Evolutionary conservation across 1,140 invertebrate genomes (phyloP), one percentile per base, ranked within the genome.

Genomic region (Camponotus floridanus): DNA sequence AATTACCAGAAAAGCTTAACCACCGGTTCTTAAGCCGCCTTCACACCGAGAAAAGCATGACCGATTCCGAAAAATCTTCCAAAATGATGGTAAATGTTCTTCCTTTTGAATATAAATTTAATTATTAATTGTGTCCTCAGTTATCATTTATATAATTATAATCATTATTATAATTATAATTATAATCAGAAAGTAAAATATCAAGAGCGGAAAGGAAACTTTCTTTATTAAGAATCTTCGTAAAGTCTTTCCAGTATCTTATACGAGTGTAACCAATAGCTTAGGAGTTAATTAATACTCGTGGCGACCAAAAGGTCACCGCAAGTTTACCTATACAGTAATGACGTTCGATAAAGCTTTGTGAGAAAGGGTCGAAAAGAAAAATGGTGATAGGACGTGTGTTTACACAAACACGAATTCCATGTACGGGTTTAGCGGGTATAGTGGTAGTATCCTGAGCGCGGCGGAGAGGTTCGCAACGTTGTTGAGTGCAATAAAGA

Each of bases 1-100:
- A 94, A 94, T 94, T 94, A 94, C 92, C 91, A 87, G 89, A 92
- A 92, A 93, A 94, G 87, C 85, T 88, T 86, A 88, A 89, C 87
- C 80, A 71, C 67, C 78, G 85, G 39, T 87, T 76, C 80, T 88
- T 90, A 80, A 87, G 86, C 73, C 64, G 74, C 55, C 42, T 65
- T 87, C 84, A 86, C 87, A 85, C 78, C 48, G 68, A 55, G 39
- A 39, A 57, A 39, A 48, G 45, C 39, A 68, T 36, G 71, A 59
- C 73, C 31, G 59, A 57, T 51, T 71, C 45, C n/a, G 26, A 45
- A 76, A 78, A 78, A 65, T 42, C 13, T 7, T 3, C 11, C 11
- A 0, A 33, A 36, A 1, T 8, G 11, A 11, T 21, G 26, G 45
- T 42, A 6, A 36, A 74, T 8, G 15, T 55, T 26, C 3, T n/a